phyloP scores from a whole-genome alignment of 1,140 invertebrate species.

The Palaemon carinicauda region DNA sequence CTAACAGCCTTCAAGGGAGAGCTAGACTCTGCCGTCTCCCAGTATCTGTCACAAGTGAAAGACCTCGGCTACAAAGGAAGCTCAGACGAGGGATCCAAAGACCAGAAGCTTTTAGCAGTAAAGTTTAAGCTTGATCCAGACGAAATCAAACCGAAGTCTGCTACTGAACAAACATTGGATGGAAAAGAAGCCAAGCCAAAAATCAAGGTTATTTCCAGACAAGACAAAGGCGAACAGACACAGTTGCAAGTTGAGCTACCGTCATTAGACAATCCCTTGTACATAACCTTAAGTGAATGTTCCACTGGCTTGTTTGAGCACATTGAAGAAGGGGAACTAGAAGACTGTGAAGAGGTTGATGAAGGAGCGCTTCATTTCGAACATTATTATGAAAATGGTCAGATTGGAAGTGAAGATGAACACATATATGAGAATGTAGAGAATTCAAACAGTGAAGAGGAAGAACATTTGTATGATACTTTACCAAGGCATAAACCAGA shows the following conservation, averaged over 20 bases:
- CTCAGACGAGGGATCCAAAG: conserved; percentile 14
- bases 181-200: neutral
- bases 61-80: conserved; percentile 48
- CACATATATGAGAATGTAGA: conserved; percentile 58
- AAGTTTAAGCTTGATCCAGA: conserved; percentile 52
- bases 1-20: conserved; percentile 52
- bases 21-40: conserved; percentile 54
- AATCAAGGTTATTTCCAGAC: conserved; percentile 6
- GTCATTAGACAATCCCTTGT: conserved; percentile 33
- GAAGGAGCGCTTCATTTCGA: neutral
- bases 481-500: conserved; percentile 51
- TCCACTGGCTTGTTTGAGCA: conserved; percentile 23
- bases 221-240: conserved; percentile 36
- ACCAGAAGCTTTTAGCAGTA: conserved; percentile 51
- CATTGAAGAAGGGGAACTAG: conserved; percentile 15
- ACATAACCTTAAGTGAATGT: conserved; percentile 47
- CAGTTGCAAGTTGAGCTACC: conserved; percentile 12
- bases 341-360: neutral
- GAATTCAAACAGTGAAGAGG: conserved; percentile 34
- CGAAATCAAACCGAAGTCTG: conserved; percentile 12
- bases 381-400: conserved; percentile 55
- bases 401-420: conserved; percentile 38
- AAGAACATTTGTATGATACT: conserved; percentile 54
- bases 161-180: neutral
- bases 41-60: conserved; percentile 55